Evolutionary conservation across 1,140 invertebrate genomes (phyloP), one percentile per base, ranked within the genome.

Genomic region (roundworm (Caenorhabditis elegans)): DNA sequence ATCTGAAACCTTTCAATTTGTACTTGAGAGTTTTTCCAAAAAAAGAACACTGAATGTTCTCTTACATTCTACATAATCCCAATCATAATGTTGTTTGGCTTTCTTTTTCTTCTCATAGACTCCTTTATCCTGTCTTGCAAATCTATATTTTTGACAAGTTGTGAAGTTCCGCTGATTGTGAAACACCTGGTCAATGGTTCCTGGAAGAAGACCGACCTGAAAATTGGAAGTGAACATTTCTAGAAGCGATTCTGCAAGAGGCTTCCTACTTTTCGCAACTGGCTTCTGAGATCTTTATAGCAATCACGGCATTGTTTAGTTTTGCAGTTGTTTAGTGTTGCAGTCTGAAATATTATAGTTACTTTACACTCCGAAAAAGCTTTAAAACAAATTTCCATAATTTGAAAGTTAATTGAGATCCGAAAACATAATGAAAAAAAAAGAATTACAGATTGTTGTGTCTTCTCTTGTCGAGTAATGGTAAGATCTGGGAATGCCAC

Each of bases 401-500:
- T n/a, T n/a, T n/a, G n/a, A n/a, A n/a, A n/a, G n/a, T n/a, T n/a
- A n/a, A n/a, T n/a, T n/a, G n/a, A n/a, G n/a, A n/a, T n/a, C n/a
- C n/a, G n/a, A n/a, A n/a, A n/a, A n/a, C 39, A 43, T 15, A 15
- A 5, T 43, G 5, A 43, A 43, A 5, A 8, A 15, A 8, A 5
- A 43, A 43, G 15, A 5, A 43, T 15, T 77, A 53, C 48, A 22
- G 43, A 10, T 48, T 8, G 22, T 22, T 48, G 46, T 1, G 48
- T 13, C 2, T 49, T 49, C 28, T 77, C 48, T 49, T 77, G 43
- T 19, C 76, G 17, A 43, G 60, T 77, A 11, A 48, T 77, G 2
- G 76, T 77, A 26, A 77, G 76, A 53, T 77, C 76, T 34, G 76
- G 76, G 26, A 77, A 77, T 31, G 76, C 76, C 11, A 77, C 48